Conservation (phyloP, 2,797 vertebrate species). For the Falco biarmicus region DNA sequence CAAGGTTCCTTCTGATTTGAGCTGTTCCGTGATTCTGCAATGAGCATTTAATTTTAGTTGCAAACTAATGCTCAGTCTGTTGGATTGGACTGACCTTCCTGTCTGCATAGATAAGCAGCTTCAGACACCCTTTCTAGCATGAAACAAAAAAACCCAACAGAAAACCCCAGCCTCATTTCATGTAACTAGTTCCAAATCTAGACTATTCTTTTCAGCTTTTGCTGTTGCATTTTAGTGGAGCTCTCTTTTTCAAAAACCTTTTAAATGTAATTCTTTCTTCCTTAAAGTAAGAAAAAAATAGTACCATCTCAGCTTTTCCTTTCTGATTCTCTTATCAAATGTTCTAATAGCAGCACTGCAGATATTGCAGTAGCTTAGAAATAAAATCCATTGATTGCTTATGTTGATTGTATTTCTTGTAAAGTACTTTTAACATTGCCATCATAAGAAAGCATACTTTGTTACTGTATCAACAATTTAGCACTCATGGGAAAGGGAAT, state of each 20-base stretch:
- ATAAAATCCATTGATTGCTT: background rate
- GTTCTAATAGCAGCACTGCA: background rate
- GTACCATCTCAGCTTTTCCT: background rate
- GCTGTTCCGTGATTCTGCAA: background rate
- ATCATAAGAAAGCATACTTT: background rate
- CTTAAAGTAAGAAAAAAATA: background rate
- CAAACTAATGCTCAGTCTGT: background rate
- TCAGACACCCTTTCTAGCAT: background rate
- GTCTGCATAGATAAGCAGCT: background rate
- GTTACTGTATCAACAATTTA: background rate
- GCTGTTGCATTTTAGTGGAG: background rate
- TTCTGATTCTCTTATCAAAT: background rate
- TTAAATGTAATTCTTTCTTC: background rate
- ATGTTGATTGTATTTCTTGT: background rate
- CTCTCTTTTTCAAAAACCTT: background rate
- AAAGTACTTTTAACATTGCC: background rate
- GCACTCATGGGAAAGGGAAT: background rate
- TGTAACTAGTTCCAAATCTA: background rate
- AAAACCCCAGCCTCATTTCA: background rate
- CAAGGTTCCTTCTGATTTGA: background rate
- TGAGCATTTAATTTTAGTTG: background rate
- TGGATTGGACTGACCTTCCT: background rate
- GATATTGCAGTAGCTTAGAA: background rate
- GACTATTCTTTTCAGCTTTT: background rate
- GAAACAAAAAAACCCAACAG: background rate